Evolutionary conservation across 2,888 invertebrate species (phyloP).

Genomic region (Nomada fabriciana): DNA sequence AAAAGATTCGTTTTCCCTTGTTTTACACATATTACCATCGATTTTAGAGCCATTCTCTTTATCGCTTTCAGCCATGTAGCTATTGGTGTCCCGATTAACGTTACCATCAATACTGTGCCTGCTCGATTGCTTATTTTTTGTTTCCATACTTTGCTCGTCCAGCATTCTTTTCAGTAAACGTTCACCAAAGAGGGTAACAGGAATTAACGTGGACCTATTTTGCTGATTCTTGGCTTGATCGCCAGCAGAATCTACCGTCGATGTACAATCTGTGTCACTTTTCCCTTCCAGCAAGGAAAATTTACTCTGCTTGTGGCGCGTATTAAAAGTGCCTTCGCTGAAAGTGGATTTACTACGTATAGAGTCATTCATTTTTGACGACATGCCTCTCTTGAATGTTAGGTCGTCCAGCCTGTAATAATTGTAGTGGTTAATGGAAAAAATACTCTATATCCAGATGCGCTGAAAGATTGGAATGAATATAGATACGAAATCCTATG

Average conservation of each 20-base stretch:
- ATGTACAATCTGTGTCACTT: neutral
- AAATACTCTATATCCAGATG: too few relatives aligned
- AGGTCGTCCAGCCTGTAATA: slow-evolving; percentile 73
- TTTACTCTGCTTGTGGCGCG: neutral
- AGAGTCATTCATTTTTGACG: neutral
- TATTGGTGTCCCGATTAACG: neutral
- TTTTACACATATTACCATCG: neutral
- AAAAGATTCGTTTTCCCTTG: neutral
- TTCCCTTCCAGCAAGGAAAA: neutral
- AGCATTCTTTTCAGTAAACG: slow-evolving; percentile 72
- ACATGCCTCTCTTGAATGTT: slow-evolving; percentile 74
- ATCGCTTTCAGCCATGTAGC: slow-evolving; percentile 50
- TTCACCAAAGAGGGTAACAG: slow-evolving; percentile 76
- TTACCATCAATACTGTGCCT: neutral
- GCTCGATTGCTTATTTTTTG: slow-evolving; percentile 13
- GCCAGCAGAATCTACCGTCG: neutral
- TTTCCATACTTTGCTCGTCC: slow-evolving; percentile 35
- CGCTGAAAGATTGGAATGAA: too few relatives aligned
- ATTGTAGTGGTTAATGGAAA: neutral
- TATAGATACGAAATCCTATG: too few relatives aligned
- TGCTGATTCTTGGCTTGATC: neutral
- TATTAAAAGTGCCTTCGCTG: neutral
- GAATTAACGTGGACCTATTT: neutral
- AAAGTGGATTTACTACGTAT: neutral
- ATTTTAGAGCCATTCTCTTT: slow-evolving; percentile 54